Conservation (phyloP, 2,888 invertebrate genomes). For the Vandiemenella viatica region DNA sequence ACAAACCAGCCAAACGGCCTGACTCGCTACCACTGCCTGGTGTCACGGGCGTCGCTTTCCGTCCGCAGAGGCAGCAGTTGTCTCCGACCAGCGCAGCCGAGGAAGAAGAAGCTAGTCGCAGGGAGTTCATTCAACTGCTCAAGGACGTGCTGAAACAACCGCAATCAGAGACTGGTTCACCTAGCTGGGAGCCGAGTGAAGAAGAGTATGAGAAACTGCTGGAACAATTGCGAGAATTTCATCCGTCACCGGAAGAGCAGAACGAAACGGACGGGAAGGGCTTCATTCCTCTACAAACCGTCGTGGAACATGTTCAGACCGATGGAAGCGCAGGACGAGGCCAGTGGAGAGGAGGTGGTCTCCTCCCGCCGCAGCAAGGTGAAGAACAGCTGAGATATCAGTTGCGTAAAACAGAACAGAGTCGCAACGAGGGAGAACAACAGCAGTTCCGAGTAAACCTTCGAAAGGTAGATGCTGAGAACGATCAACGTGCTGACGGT, state of each 20-base stretch:
- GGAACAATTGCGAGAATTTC: slow-evolving; percentile 43
- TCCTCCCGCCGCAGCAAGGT: too few species aligned
- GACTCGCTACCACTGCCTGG: not conserved
- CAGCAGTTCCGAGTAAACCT: too few species aligned
- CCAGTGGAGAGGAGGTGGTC: too few species aligned
- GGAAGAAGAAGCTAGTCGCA: slow-evolving; percentile 7
- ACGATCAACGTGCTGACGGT: too few species aligned
- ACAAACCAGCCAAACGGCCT: slow-evolving; percentile 13
- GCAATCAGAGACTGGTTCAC: too few species aligned
- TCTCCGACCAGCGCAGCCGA: not conserved
- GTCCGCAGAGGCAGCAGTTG: too few species aligned
- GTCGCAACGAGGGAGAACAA: too few species aligned
- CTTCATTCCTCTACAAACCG: slow-evolving; percentile 13
- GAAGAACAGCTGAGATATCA: not conserved
- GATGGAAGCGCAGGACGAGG: too few species aligned
- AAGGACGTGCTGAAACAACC: not conserved
- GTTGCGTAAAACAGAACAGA: not conserved
- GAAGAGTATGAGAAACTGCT: slow-evolving; percentile 46
- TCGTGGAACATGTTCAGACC: too few species aligned
- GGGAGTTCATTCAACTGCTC: slow-evolving; percentile 38
- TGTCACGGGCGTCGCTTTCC: too few species aligned
- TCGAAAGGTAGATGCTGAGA: too few species aligned
- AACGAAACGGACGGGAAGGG: slow-evolving; percentile 9
- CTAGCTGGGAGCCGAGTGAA: too few species aligned
- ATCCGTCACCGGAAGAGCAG: slow-evolving; percentile 22